Evolutionary conservation across 1,140 invertebrate species (phyloP).

Genomic region (Vanessa atalanta): DNA sequence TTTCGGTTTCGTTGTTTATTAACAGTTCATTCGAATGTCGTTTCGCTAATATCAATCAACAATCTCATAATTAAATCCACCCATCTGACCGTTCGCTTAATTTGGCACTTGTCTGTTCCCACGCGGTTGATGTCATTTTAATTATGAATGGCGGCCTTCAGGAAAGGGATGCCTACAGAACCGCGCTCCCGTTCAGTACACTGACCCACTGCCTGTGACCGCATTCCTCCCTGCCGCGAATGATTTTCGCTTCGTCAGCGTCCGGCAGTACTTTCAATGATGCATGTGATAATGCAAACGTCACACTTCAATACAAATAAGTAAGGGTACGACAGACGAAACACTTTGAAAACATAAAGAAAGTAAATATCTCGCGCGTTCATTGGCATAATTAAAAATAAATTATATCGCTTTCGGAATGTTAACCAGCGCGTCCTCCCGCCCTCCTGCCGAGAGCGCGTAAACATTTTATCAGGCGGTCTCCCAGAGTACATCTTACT

Average conservation of each 20-base stretch:
- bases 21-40: constrained; percentile 54
- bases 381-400: constrained; percentile 75
- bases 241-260: constrained; percentile 64
- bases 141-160: constrained; percentile 68
- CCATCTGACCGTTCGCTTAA: constrained; percentile 60
- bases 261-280: constrained; percentile 14
- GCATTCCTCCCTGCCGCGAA: constrained; percentile 47
- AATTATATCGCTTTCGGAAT: constrained; percentile 69
- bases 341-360: constrained; percentile 48
- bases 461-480: constrained; percentile 72
- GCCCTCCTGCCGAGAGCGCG: constrained; percentile 70
- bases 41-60: constrained; percentile 66
- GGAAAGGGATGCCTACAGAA: constrained; percentile 49
- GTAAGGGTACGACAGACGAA: constrained; percentile 46
- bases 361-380: constrained; percentile 66
- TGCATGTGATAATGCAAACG: background rate
- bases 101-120: constrained; percentile 72
- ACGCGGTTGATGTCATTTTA: constrained; percentile 77
- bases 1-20: constrained; percentile 71
- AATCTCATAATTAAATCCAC: constrained; percentile 64
- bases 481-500: constrained; percentile 48
- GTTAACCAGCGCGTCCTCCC: constrained; percentile 53
- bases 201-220: constrained; percentile 68
- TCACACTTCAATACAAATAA: background rate
- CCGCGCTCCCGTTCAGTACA: constrained; percentile 51